phyloP scores from a whole-genome alignment of 1,140 invertebrate genomes.

The Drosophila ananassae region DNA sequence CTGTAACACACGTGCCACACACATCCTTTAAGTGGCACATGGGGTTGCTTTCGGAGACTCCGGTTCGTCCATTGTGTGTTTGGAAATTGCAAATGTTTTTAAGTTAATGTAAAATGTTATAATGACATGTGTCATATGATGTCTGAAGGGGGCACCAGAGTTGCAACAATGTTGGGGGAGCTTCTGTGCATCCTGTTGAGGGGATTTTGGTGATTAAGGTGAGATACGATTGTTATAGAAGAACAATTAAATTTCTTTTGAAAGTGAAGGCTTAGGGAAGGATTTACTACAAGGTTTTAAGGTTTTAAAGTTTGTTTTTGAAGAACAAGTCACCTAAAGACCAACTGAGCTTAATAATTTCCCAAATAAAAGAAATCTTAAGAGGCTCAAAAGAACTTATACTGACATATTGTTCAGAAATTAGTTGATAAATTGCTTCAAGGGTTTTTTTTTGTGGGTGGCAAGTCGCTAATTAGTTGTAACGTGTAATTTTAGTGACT shows the following conservation, averaged over 20 bases:
- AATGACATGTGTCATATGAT: slow-evolving; percentile 72
- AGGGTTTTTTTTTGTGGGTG: slow-evolving; percentile 9
- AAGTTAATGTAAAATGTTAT: slow-evolving; percentile 79
- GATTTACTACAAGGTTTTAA: neutral
- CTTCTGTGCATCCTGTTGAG: neutral
- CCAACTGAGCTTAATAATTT: too few species aligned
- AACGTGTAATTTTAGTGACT: slow-evolving; percentile 76
- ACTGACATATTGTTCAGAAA: slow-evolving; percentile 57
- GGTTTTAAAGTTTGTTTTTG: too few species aligned
- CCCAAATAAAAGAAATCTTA: neutral
- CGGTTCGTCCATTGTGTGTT: slow-evolving; percentile 54
- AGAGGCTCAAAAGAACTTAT: slow-evolving; percentile 6
- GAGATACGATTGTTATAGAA: neutral
- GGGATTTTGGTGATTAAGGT: neutral
- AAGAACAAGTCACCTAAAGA: too few species aligned
- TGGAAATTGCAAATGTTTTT: slow-evolving; percentile 79
- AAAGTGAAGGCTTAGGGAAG: neutral
- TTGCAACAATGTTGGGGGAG: slow-evolving; percentile 11
- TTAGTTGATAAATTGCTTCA: slow-evolving; percentile 42
- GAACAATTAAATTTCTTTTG: neutral
- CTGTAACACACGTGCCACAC: slow-evolving; percentile 53
- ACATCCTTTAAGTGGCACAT: slow-evolving; percentile 66
- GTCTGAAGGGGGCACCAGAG: slow-evolving; percentile 29
- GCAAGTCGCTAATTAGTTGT: slow-evolving; percentile 69
- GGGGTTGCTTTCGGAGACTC: slow-evolving; percentile 50